Percentiles rank a stretch among this genome's conserved stretches.
phyloP scores from a whole-genome alignment of 2,888 invertebrate species.

The Adelphocoris suturalis region DNA sequence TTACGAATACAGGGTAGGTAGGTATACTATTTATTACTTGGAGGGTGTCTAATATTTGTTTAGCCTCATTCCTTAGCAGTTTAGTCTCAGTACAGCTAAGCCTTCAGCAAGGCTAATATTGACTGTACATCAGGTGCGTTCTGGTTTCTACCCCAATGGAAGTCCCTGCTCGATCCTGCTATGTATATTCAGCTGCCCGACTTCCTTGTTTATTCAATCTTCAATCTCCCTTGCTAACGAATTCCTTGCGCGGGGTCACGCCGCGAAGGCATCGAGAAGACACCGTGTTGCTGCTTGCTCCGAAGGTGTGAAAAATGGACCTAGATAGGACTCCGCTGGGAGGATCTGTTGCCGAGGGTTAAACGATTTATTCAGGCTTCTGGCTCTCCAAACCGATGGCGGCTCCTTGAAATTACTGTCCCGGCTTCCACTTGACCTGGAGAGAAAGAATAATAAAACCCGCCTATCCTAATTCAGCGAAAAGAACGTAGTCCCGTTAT shows the following conservation, averaged over 20 bases:
- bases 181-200: slow-evolving; percentile 7
- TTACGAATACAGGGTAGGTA: too few species aligned
- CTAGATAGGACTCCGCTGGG: not conserved
- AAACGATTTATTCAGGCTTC: not conserved
- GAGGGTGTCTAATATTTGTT: too few species aligned
- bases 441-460: too few species aligned
- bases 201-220: slow-evolving; percentile 28
- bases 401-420: not conserved
- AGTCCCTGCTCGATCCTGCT: not conserved
- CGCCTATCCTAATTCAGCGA: too few species aligned
- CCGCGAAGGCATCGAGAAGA: not conserved
- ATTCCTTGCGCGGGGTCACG: slow-evolving; percentile 5
- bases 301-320: slow-evolving; percentile 36
- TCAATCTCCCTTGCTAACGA: slow-evolving; percentile 30
- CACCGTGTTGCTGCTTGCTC: not conserved
- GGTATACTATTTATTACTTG: too few species aligned
- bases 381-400: not conserved
- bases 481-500: too few species aligned
- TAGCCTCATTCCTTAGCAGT: too few species aligned
- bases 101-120: too few species aligned
- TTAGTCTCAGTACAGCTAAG: too few species aligned
- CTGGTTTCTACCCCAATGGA: not conserved
- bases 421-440: not conserved
- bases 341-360: not conserved
- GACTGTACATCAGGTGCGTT: too few species aligned